These are phyloP conservation scores for Psittacula echo DNA, from an alignment of 2,797 vertebrate species.

Conservation along the genomic window DNA sequence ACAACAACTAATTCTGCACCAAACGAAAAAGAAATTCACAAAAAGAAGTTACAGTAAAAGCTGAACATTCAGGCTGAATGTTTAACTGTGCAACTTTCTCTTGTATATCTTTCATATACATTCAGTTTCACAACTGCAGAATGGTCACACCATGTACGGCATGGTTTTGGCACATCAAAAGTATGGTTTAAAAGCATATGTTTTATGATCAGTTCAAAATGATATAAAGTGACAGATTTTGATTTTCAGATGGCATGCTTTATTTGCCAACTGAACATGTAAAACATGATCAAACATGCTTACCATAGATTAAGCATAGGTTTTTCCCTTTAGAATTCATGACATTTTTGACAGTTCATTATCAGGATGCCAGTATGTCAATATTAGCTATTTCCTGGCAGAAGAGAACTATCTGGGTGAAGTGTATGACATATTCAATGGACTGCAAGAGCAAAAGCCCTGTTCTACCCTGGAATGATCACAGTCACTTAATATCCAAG, in stretches of 20 bases:
- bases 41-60: not conserved
- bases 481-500: not conserved
- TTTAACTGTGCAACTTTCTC: not conserved
- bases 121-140: not conserved
- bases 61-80: not conserved
- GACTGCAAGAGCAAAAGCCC: not conserved
- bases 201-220: not conserved
- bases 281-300: not conserved
- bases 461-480: not conserved
- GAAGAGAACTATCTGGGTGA: not conserved
- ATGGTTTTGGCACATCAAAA: not conserved
- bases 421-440: not conserved
- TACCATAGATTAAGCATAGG: not conserved
- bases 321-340: not conserved
- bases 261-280: not conserved
- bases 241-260: not conserved
- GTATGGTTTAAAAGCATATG: not conserved
- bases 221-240: not conserved
- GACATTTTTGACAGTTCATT: not conserved
- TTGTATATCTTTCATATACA: not conserved
- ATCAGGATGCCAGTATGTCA: not conserved
- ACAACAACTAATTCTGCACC: not conserved
- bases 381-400: not conserved
- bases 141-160: not conserved
- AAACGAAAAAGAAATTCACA: not conserved